Base-by-base conservation (phyloP, 2,113 vertebrate species). In the Excalfactoria chinensis region DNA sequence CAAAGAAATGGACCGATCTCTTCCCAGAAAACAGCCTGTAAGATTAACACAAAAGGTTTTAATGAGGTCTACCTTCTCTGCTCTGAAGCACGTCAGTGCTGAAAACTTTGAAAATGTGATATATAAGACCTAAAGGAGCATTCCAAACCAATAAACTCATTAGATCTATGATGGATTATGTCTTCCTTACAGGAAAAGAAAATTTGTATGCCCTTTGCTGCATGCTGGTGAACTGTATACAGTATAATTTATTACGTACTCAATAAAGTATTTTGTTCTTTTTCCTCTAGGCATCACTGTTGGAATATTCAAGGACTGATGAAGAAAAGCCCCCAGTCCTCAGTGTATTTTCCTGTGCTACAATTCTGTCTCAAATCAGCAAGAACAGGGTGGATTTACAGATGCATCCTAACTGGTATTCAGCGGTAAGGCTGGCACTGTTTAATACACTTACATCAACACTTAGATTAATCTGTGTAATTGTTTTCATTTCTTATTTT, bases 261-360 rank as follows among this genome's bases (percentile, higher is more conserved):
- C 72, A 67, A 68, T 49, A 26, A 15, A 67, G 6, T 92, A 9
- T 67, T 86, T 69, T 90, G 15, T 12, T 97, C 73, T 63, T 78
- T 78, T 16, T 2, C 17, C 13, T 30, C 34, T 96, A 99, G 98
- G 89, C 84, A 10, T 97, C 95, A 73, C 92, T 99, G 41, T 70
- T 98, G 86, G 86, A 92, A 60, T 96, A 98, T 95, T 98, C 98
- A 15, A 95, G 97, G 58, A 98, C 91, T 22, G 89, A 97, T 56
- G 84, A 93, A 11, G 93, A 97, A 13, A 98, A 95, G 70, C 98
- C 98, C 19, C 97, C 97, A 11, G 88, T 97, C 86, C 98, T 99
- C 86, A 99, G 98, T 86, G 87, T 98, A 88, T 96, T 98, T 91
- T 97, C 98, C 58, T 97, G 97, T 62, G 97, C 98, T 88, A 98